Conservation (phyloP, 2,888 invertebrate species). For the Idaea dimidiata region DNA sequence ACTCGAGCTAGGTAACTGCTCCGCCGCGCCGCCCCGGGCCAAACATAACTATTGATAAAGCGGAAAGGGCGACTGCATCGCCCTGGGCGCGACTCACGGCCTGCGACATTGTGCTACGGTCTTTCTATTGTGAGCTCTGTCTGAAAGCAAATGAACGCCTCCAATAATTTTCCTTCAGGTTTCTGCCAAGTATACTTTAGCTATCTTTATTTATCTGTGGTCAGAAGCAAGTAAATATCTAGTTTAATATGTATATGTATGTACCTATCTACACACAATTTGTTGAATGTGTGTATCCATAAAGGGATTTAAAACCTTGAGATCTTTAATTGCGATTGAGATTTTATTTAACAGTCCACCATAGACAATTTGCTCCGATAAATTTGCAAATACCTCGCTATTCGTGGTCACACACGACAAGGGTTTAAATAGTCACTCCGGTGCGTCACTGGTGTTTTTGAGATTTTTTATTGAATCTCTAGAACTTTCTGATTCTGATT, state of each 20-base stretch:
- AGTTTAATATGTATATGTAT: background rate
- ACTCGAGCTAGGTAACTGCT: conserved; percentile 4
- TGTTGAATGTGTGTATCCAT: too few species aligned
- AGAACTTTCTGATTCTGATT: too few species aligned
- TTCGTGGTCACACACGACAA: too few species aligned
- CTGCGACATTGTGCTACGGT: conserved; percentile 36
- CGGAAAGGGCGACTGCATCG: conserved; percentile 45
- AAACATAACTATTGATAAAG: conserved; percentile 65
- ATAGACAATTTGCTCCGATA: too few species aligned
- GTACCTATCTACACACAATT: too few species aligned
- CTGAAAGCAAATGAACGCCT: background rate
- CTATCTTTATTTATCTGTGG: background rate
- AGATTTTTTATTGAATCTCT: too few species aligned
- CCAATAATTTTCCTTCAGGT: background rate
- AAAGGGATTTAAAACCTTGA: too few species aligned
- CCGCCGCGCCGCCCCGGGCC: conserved; percentile 37
- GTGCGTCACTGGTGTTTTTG: too few species aligned
- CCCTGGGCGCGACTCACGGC: conserved; percentile 31
- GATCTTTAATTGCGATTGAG: too few species aligned
- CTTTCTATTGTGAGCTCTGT: conserved; percentile 33
- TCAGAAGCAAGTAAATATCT: background rate
- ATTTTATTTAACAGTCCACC: too few species aligned
- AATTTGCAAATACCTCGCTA: too few species aligned
- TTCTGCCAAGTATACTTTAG: background rate
- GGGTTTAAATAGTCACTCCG: too few species aligned